These are phyloP conservation scores for Megalonaias nervosa DNA, from an alignment of 1,140 invertebrate species.

Conservation along the genomic window DNA sequence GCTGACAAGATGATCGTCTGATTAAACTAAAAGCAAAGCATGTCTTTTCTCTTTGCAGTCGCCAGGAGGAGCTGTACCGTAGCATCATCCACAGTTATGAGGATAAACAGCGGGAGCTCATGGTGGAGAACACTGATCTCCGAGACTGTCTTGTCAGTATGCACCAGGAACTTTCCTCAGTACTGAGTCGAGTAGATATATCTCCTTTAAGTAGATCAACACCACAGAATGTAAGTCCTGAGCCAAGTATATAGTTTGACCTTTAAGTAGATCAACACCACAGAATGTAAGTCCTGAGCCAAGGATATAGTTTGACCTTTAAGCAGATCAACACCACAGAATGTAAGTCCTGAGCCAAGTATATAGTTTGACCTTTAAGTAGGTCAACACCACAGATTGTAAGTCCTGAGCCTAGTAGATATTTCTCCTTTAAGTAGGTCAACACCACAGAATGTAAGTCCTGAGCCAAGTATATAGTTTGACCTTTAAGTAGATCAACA, in stretches of 20 bases:
- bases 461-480: conserved; percentile 11
- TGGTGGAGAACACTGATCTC: conserved; percentile 62
- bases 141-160: conserved; percentile 57
- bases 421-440: too few relatives aligned
- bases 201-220: too few relatives aligned
- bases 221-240: too few relatives aligned
- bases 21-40: background rate
- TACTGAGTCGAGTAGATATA: conserved; percentile 26
- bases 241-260: too few relatives aligned
- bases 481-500: too few relatives aligned
- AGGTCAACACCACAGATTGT: too few relatives aligned
- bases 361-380: too few relatives aligned
- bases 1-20: background rate
- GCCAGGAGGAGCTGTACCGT: conserved; percentile 67
- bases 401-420: conserved; percentile 8
- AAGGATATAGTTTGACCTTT: too few relatives aligned
- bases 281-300: too few relatives aligned
- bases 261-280: too few relatives aligned
- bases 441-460: background rate
- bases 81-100: conserved; percentile 61
- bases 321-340: too few relatives aligned
- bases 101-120: conserved; percentile 60
- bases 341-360: conserved; percentile 18
- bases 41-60: conserved; percentile 34
- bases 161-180: conserved; percentile 54